phyloP scores from a whole-genome alignment of 2,888 invertebrate species.

The Chelonus formosanus region DNA sequence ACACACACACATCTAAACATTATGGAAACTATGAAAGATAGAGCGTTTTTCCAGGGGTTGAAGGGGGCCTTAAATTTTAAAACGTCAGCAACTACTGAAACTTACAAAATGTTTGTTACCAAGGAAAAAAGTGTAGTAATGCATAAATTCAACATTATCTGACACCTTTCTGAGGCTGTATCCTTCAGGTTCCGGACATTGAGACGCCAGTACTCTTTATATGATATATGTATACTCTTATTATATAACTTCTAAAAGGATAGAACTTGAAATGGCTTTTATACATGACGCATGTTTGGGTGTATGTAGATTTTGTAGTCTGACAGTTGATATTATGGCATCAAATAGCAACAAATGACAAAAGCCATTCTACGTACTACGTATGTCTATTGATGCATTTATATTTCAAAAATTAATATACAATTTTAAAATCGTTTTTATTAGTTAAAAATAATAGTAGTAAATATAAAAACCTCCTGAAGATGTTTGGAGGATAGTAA shows the following conservation, averaged over 20 bases:
- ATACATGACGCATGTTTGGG: not conserved
- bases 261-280: conserved; percentile 13
- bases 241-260: conserved; percentile 10
- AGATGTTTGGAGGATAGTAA: too few species aligned
- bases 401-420: too few species aligned
- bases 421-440: too few species aligned
- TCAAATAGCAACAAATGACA: too few species aligned
- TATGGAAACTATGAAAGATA: too few species aligned
- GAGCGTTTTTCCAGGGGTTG: too few species aligned
- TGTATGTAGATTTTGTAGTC: conserved; percentile 6
- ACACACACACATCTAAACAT: too few species aligned
- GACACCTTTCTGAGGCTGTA: conserved; percentile 28
- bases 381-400: too few species aligned
- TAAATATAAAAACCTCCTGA: too few species aligned
- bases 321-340: conserved; percentile 5
- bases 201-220: conserved; percentile 22
- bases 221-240: conserved; percentile 9
- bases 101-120: conserved; percentile 22
- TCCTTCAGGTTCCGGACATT: conserved; percentile 26
- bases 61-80: not conserved
- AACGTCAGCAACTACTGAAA: conserved; percentile 14
- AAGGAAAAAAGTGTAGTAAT: conserved; percentile 33
- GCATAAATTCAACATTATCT: conserved; percentile 36
- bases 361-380: too few species aligned
- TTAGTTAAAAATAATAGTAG: too few species aligned